Conservation (phyloP, 2,888 invertebrate genomes). For the Monochamus alternatus region DNA sequence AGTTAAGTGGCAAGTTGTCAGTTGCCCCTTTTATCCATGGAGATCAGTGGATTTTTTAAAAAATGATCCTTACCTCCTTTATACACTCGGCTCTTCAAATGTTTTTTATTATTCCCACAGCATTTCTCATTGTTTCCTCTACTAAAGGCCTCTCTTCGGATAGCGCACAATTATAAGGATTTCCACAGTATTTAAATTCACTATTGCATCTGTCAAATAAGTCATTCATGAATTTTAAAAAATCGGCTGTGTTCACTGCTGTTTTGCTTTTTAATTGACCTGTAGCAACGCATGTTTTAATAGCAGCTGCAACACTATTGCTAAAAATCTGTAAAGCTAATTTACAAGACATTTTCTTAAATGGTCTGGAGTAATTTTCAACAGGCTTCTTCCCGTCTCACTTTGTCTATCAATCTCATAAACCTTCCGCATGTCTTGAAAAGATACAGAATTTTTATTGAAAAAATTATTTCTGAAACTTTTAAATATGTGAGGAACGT, state of each 20-base stretch:
- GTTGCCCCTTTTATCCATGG: constrained; percentile 7
- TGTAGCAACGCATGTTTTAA: constrained; percentile 16
- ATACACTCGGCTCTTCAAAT: constrained; percentile 4
- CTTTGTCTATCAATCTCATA: constrained; percentile 5
- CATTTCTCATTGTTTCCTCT: neutral
- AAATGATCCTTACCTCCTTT: constrained; percentile 1
- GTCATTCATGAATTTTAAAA: constrained; percentile 20
- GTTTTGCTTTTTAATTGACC: constrained; percentile 18
- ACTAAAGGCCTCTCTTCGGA: neutral
- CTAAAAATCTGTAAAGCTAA: constrained; percentile 32
- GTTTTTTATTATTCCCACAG: neutral
- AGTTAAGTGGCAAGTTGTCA: constrained; percentile 2
- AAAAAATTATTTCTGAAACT: neutral
- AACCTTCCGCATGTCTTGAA: neutral
- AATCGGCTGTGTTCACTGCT: constrained; percentile 22
- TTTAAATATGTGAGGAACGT: constrained; percentile 9
- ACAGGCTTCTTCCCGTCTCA: constrained; percentile 1
- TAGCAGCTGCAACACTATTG: constrained; percentile 24
- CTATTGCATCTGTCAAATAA: constrained; percentile 14
- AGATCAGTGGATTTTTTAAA: neutral
- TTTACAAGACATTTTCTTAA: constrained; percentile 22
- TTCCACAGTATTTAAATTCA: neutral
- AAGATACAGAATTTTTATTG: neutral
- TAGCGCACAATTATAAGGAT: constrained; percentile 5
- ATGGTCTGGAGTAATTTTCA: constrained; percentile 9